Evolutionary conservation across 2,888 invertebrate species (phyloP).

Genomic region (Erebia aethiops): DNA sequence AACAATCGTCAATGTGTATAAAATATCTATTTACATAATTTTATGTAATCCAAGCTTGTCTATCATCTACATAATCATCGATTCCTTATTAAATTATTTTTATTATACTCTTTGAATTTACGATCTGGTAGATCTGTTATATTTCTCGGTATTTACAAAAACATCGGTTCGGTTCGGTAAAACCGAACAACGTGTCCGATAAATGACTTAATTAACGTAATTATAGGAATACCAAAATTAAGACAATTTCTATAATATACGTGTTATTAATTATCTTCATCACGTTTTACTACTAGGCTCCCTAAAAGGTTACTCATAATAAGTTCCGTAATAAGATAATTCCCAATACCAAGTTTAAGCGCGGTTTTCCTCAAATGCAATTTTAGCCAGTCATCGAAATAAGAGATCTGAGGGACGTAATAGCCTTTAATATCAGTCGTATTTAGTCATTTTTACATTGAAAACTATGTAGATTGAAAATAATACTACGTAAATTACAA

Average conservation of each 20-base stretch:
- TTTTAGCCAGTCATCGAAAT: constrained; percentile 24
- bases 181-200: too few relatives aligned
- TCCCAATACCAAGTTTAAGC: not conserved
- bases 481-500: too few relatives aligned
- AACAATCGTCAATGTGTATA: too few relatives aligned
- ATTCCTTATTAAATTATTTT: too few relatives aligned
- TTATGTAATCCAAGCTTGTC: too few relatives aligned
- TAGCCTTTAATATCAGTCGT: not conserved
- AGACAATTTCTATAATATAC: not conserved
- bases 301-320: not conserved
- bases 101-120: too few relatives aligned
- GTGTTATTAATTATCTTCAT: not conserved
- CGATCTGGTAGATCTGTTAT: too few relatives aligned
- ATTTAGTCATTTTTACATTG: not conserved
- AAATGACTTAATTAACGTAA: too few relatives aligned
- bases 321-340: constrained; percentile 11
- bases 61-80: too few relatives aligned
- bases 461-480: not conserved
- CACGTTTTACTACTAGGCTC: not conserved
- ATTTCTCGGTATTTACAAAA: too few relatives aligned
- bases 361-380: constrained; percentile 20
- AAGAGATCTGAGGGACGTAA: not conserved
- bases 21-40: too few relatives aligned
- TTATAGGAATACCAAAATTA: not conserved
- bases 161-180: too few relatives aligned